Conservation (phyloP, 2,888 invertebrate species). For the Leucophenga montana region DNA sequence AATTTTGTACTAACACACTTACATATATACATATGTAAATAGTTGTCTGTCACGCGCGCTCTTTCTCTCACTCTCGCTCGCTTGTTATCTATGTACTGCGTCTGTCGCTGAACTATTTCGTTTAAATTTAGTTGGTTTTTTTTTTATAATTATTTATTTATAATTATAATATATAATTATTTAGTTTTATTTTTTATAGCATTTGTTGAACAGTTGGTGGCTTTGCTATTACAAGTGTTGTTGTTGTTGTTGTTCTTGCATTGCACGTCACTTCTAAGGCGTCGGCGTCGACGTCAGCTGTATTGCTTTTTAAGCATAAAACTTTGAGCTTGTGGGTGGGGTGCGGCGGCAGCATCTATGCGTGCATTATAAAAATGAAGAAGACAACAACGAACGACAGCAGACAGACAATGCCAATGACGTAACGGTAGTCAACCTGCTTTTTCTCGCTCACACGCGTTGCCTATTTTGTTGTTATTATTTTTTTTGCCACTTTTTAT, state of each 20-base stretch:
- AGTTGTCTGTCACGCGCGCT: not conserved
- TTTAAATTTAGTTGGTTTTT: slow-evolving; percentile 1
- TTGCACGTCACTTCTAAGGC: slow-evolving; percentile 35
- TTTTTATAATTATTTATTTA: slow-evolving; percentile 2
- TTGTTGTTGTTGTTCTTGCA: slow-evolving; percentile 24
- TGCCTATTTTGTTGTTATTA: not conserved
- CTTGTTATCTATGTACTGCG: not conserved
- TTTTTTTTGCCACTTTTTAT: not conserved
- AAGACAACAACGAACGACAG: not conserved
- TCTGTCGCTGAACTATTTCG: slow-evolving; percentile 16
- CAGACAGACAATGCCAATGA: slow-evolving; percentile 21
- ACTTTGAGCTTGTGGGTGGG: slow-evolving; percentile 22
- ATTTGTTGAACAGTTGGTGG: slow-evolving; percentile 21
- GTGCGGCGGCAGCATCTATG: slow-evolving; percentile 34
- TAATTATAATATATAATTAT: too few relatives aligned
- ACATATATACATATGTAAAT: too few relatives aligned
- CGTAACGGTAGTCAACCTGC: slow-evolving; percentile 10
- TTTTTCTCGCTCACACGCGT: not conserved
- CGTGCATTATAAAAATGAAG: slow-evolving; percentile 17
- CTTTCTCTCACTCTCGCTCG: not conserved
- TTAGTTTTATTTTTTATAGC: slow-evolving; percentile 8
- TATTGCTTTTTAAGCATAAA: slow-evolving; percentile 39
- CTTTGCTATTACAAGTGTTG: slow-evolving; percentile 26
- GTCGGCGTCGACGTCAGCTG: slow-evolving; percentile 43
- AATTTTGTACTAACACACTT: too few relatives aligned